Conservation (phyloP, 2,888 invertebrate genomes). For the Agonum fuliginosum region DNA sequence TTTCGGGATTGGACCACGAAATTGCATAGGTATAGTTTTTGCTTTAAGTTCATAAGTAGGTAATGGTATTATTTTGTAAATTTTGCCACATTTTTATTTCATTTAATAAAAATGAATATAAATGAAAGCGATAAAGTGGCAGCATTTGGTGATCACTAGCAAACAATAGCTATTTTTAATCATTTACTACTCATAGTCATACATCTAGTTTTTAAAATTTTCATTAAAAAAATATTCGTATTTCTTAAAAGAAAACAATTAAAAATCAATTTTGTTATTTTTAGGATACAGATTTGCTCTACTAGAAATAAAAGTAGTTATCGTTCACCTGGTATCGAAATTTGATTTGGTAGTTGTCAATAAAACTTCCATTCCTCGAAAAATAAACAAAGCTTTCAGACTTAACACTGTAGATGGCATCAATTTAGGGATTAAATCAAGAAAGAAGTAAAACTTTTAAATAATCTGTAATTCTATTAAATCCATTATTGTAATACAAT, state of each 20-base stretch:
- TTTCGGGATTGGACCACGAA: slow-evolving; percentile 73
- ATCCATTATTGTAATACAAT: too few relatives aligned
- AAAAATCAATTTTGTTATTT: slow-evolving; percentile 53
- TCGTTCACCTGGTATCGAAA: slow-evolving; percentile 62
- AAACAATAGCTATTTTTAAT: too few relatives aligned
- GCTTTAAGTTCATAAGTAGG: not conserved
- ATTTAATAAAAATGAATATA: too few relatives aligned
- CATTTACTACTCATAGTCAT: too few relatives aligned
- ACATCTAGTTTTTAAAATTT: too few relatives aligned
- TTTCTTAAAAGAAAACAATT: too few relatives aligned
- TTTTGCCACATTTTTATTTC: too few relatives aligned
- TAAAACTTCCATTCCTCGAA: slow-evolving; percentile 61
- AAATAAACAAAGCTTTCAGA: slow-evolving; percentile 56
- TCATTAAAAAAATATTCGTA: too few relatives aligned
- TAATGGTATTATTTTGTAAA: not conserved
- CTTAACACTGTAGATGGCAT: slow-evolving; percentile 63
- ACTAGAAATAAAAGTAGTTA: slow-evolving; percentile 60
- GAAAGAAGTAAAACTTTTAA: slow-evolving; percentile 58
- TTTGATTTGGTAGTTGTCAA: slow-evolving; percentile 61
- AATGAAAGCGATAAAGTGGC: too few relatives aligned
- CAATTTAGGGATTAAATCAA: slow-evolving; percentile 63
- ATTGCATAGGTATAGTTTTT: slow-evolving; percentile 72
- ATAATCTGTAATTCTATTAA: too few relatives aligned
- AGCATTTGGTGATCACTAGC: too few relatives aligned
- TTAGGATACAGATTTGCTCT: slow-evolving; percentile 62